phyloP scores from a whole-genome alignment of 2,888 invertebrate species.

The Shargacucullia verbasci region DNA sequence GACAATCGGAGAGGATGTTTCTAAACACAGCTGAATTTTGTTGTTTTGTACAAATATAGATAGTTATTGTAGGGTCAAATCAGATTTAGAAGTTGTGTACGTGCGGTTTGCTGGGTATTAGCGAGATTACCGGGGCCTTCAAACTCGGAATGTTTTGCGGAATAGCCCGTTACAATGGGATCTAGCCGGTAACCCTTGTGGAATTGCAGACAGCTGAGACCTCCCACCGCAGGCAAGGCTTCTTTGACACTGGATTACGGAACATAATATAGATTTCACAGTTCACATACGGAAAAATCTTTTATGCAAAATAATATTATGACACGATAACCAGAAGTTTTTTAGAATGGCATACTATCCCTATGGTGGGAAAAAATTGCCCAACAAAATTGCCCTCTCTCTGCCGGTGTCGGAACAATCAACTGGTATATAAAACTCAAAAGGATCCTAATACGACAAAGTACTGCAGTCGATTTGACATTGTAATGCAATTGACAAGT shows the following conservation, averaged over 20 bases:
- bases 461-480: too few species aligned
- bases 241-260: conserved; percentile 60
- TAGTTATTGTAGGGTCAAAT: conserved; percentile 57
- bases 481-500: too few species aligned
- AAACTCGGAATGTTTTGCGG: conserved; percentile 68
- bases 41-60: conserved; percentile 50
- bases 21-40: conserved; percentile 37
- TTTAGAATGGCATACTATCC: too few species aligned
- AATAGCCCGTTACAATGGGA: conserved; percentile 61
- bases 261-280: neutral
- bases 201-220: conserved; percentile 68
- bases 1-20: conserved; percentile 23
- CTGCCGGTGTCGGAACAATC: too few species aligned
- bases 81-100: conserved; percentile 68
- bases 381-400: too few species aligned
- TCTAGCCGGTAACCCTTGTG: conserved; percentile 58
- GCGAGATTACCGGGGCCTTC: conserved; percentile 66
- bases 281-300: too few species aligned
- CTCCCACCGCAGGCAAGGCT: conserved; percentile 52
- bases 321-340: too few species aligned
- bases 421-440: too few species aligned
- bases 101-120: conserved; percentile 72
- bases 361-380: too few species aligned
- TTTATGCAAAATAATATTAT: too few species aligned
- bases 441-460: too few species aligned